phyloP scores from a whole-genome alignment of 2,113 vertebrate genomes.

The Bothrops jararaca region DNA sequence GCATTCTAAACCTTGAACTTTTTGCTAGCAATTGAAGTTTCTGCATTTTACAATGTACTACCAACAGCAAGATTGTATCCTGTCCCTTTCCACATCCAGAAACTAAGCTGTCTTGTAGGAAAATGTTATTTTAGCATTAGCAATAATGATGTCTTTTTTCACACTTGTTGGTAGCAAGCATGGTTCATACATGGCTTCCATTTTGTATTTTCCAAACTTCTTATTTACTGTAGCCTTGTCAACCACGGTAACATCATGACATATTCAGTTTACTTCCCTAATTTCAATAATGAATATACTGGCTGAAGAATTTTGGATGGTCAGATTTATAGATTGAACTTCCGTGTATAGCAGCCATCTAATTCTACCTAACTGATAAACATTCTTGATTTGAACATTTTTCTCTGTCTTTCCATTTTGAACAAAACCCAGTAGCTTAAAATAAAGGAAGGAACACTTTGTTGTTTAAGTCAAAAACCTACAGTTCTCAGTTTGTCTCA shows the following conservation, averaged over 20 bases:
- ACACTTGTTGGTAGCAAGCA: not conserved
- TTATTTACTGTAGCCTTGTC: not conserved
- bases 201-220: not conserved
- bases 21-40: not conserved
- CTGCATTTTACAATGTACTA: not conserved
- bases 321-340: not conserved
- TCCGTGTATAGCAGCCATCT: not conserved
- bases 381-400: not conserved
- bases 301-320: not conserved
- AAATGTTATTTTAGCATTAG: not conserved
- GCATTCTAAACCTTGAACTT: not conserved
- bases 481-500: not conserved
- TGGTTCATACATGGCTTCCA: not conserved
- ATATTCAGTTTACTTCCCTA: not conserved
- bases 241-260: not conserved
- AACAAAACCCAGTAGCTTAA: not conserved
- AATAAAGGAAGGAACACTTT: not conserved
- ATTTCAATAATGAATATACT: not conserved
- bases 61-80: not conserved
- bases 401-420: not conserved
- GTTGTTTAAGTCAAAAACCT: not conserved
- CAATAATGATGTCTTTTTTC: not conserved
- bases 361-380: not conserved
- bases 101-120: not conserved
- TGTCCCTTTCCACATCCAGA: not conserved